Percentiles rank a stretch among this genome's conserved stretches.
phyloP scores from a whole-genome alignment of 1,140 invertebrate genomes.

The Ips nitidus region DNA sequence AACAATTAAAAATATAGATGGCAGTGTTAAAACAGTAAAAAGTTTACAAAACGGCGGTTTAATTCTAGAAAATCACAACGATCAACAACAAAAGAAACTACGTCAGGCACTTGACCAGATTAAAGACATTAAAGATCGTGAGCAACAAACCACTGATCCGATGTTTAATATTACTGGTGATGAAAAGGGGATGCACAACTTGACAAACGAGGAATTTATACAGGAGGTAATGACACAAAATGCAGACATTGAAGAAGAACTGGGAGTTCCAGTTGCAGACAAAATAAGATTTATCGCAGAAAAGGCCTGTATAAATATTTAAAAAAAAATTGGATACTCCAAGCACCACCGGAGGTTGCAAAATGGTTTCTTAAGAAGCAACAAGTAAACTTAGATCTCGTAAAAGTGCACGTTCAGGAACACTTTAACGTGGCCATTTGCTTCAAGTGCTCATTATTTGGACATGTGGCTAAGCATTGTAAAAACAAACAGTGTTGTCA shows the following conservation, averaged over 20 bases:
- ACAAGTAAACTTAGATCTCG: constrained; percentile 21
- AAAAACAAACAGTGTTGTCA: too few relatives aligned
- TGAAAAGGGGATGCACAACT: constrained; percentile 12
- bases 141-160: constrained; percentile 14
- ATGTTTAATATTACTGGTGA: constrained; percentile 26
- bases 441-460: too few relatives aligned
- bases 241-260: constrained; percentile 19
- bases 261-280: background rate
- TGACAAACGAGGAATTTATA: constrained; percentile 23
- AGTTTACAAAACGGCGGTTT: too few relatives aligned
- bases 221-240: constrained; percentile 19
- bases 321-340: constrained; percentile 30
- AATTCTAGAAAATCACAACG: too few relatives aligned
- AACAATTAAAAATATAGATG: too few relatives aligned
- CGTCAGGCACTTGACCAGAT: too few relatives aligned
- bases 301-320: constrained; percentile 15
- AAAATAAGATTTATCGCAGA: constrained; percentile 22
- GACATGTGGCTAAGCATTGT: too few relatives aligned
- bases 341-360: constrained; percentile 20
- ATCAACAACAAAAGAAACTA: too few relatives aligned
- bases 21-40: too few relatives aligned
- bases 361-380: constrained; percentile 30
- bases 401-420: constrained; percentile 25
- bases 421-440: too few relatives aligned
- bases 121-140: too few relatives aligned